phyloP scores from a whole-genome alignment of 2,113 vertebrate species.

The Laterallus jamaicensis region DNA sequence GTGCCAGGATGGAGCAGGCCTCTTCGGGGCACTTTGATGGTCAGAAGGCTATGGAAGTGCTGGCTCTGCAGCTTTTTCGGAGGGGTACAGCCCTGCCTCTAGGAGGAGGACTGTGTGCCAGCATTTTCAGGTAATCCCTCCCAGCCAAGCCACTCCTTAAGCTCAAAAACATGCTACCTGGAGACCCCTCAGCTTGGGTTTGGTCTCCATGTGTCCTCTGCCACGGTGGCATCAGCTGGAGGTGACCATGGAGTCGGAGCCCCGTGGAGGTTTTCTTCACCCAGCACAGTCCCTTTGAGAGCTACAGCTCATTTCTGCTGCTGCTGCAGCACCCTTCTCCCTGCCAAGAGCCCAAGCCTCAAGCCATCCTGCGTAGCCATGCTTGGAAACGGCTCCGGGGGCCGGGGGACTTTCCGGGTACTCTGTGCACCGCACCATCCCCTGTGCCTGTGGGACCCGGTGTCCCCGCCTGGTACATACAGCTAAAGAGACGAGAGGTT shows the following conservation, averaged over 20 bases:
- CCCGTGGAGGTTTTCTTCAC: neutral
- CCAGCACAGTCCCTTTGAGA: neutral
- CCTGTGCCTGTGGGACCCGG: neutral
- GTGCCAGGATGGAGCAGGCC: neutral
- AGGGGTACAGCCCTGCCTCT: fast-evolving
- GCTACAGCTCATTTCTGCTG: neutral
- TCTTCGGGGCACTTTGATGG: fast-evolving
- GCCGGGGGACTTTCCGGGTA: neutral
- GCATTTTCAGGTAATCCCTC: neutral
- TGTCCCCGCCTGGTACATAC: constrained; percentile 53
- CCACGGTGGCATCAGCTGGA: neutral
- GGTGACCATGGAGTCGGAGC: neutral
- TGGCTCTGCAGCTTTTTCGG: neutral
- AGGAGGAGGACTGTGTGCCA: neutral
- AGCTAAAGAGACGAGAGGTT: constrained; percentile 71
- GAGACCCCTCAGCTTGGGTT: neutral
- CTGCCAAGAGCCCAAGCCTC: neutral
- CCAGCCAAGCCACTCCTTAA: neutral
- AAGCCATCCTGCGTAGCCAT: neutral
- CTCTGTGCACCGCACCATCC: neutral
- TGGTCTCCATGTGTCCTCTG: constrained; percentile 2
- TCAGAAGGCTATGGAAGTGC: neutral
- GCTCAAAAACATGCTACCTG: neutral
- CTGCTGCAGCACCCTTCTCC: neutral
- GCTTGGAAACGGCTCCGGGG: neutral